Evolutionary conservation across 2,113 vertebrate genomes (phyloP).

Genomic region (Ageneiosus marmoratus): DNA sequence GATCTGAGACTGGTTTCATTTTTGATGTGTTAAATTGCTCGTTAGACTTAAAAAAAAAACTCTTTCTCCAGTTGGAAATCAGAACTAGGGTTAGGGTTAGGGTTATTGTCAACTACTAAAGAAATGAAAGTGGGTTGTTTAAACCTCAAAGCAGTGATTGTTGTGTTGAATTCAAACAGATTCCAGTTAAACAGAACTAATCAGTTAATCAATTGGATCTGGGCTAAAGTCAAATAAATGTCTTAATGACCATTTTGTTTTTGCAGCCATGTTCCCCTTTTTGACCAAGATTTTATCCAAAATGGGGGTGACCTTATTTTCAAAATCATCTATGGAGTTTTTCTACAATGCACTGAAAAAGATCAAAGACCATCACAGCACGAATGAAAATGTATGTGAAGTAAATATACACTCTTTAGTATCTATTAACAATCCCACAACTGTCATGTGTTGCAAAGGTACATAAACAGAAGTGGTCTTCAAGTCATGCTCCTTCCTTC

Average conservation of each 20-base stretch:
- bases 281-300: slow-evolving; percentile 63
- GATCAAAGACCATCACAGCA: slow-evolving; percentile 68
- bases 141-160: too few relatives aligned
- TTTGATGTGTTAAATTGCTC: not conserved
- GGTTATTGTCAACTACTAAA: too few relatives aligned
- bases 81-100: too few relatives aligned
- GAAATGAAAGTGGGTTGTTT: slow-evolving; percentile 1
- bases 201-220: not conserved
- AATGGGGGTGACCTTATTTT: slow-evolving; percentile 69
- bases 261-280: slow-evolving; percentile 75
- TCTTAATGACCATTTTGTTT: slow-evolving; percentile 3
- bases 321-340: slow-evolving; percentile 62
- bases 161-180: not conserved
- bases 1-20: not conserved
- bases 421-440: not conserved
- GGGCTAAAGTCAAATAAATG: not conserved
- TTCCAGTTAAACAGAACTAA: not conserved
- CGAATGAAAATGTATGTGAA: slow-evolving; percentile 53
- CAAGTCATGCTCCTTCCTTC: too few relatives aligned
- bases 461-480: not conserved
- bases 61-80: not conserved
- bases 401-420: not conserved
- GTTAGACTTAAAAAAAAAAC: not conserved
- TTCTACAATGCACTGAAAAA: slow-evolving; percentile 65
- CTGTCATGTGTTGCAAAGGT: slow-evolving; percentile 28